Conservation (phyloP, 2,113 vertebrate genomes). For the Vulpes lagopus region DNA sequence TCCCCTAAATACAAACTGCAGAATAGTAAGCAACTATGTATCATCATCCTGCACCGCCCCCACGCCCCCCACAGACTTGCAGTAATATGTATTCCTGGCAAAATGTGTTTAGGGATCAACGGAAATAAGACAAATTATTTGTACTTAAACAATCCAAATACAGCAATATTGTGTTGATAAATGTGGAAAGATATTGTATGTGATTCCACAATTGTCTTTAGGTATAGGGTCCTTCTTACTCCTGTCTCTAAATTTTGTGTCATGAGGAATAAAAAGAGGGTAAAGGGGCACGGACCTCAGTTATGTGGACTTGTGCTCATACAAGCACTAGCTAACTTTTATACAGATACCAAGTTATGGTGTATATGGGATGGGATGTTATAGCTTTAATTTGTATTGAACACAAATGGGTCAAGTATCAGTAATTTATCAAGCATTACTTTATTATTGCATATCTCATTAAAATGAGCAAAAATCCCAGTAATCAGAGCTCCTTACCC, state of each 20-base stretch:
- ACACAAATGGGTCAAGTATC: neutral
- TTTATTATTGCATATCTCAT: neutral
- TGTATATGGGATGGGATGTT: no score
- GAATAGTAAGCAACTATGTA: no score
- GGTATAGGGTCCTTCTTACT: neutral
- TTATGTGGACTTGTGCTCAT: neutral
- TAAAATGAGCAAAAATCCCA: neutral
- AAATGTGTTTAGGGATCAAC: no score
- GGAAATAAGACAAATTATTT: neutral
- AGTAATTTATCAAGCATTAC: neutral
- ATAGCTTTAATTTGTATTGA: neutral
- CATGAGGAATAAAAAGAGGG: no score
- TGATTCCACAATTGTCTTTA: neutral
- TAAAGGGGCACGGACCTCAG: neutral
- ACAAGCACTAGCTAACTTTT: neutral
- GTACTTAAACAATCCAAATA: neutral
- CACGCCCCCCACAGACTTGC: no score
- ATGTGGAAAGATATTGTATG: neutral
- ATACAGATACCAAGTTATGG: neutral
- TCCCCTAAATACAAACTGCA: neutral
- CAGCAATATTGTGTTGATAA: rapidly evolving
- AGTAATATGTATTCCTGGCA: neutral
- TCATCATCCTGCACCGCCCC: rapidly evolving
- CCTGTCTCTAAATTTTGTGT: neutral
- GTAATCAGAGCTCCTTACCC: neutral